These are phyloP conservation scores for Cephus runcator DNA, from an alignment of 2,888 invertebrate species.

Conservation along the genomic window DNA sequence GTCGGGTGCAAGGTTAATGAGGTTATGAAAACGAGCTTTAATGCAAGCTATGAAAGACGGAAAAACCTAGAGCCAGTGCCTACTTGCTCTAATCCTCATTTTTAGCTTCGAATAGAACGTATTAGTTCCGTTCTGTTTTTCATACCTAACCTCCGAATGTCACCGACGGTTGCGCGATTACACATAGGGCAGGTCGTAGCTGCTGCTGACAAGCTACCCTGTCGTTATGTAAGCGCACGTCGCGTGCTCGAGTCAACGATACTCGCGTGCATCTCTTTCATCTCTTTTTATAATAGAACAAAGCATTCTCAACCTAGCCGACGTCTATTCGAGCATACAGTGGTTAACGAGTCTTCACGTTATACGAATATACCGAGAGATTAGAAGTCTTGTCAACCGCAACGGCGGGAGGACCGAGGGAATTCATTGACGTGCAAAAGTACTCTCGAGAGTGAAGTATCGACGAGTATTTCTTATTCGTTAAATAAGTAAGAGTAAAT, in stretches of 20 bases:
- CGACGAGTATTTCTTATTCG: background rate
- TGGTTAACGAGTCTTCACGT: background rate
- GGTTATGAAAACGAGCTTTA: conserved; percentile 31
- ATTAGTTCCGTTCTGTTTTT: background rate
- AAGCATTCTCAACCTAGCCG: background rate
- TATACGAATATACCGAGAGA: background rate
- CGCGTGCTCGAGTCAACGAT: background rate
- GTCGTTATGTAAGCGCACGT: background rate
- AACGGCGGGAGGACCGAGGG: background rate
- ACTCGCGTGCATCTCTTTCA: background rate
- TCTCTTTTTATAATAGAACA: background rate
- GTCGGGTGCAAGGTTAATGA: conserved; percentile 30
- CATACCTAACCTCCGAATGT: background rate
- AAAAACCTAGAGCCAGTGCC: conserved; percentile 12
- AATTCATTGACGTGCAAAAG: background rate
- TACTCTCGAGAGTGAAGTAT: background rate
- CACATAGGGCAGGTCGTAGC: background rate
- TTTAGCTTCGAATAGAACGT: background rate
- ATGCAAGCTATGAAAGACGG: conserved; percentile 30
- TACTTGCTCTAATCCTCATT: background rate
- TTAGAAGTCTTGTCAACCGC: background rate
- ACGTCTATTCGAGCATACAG: background rate
- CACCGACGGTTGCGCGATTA: background rate
- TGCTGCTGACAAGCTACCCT: background rate
- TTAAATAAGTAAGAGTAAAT: background rate